Percentiles rank a stretch among this genome's conserved stretches.
Conservation (phyloP, 2,113 vertebrate species). For the Ceuthmochares aereus region DNA sequence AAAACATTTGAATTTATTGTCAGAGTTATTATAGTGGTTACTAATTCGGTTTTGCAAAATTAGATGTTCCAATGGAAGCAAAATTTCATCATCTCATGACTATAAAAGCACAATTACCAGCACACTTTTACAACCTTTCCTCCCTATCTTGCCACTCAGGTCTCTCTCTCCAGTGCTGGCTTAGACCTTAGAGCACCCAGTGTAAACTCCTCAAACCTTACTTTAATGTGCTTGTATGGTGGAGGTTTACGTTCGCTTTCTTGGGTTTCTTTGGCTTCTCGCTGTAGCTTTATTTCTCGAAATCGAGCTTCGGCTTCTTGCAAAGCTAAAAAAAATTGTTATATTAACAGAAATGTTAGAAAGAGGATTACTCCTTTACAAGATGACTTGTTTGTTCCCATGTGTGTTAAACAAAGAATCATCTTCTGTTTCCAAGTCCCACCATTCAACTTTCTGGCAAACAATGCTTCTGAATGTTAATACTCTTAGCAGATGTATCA, state of each 20-base stretch:
- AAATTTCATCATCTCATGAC: not conserved
- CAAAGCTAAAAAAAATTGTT: constrained; percentile 80
- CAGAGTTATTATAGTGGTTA: not conserved
- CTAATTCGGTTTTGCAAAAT: not conserved
- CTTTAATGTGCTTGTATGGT: constrained; percentile 97
- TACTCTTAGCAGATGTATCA: not conserved
- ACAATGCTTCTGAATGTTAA: not conserved
- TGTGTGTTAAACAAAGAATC: not conserved
- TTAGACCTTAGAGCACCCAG: not conserved
- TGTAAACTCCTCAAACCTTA: constrained; percentile 33
- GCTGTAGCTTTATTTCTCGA: constrained; percentile 89
- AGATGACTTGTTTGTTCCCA: not conserved
- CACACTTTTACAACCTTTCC: not conserved
- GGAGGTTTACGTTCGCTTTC: constrained; percentile 94
- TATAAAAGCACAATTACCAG: not conserved
- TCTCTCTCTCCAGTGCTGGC: not conserved
- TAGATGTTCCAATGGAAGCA: not conserved
- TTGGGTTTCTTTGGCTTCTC: constrained; percentile 93
- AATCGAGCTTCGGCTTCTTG: constrained; percentile 93
- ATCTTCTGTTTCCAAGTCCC: not conserved
- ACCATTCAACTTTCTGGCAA: not conserved
- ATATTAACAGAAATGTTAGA: not conserved
- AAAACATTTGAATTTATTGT: not conserved
- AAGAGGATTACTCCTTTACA: not conserved
- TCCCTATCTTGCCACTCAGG: not conserved